phyloP scores from a whole-genome alignment of 2,113 vertebrate genomes.

The Lepidothrix coronata region DNA sequence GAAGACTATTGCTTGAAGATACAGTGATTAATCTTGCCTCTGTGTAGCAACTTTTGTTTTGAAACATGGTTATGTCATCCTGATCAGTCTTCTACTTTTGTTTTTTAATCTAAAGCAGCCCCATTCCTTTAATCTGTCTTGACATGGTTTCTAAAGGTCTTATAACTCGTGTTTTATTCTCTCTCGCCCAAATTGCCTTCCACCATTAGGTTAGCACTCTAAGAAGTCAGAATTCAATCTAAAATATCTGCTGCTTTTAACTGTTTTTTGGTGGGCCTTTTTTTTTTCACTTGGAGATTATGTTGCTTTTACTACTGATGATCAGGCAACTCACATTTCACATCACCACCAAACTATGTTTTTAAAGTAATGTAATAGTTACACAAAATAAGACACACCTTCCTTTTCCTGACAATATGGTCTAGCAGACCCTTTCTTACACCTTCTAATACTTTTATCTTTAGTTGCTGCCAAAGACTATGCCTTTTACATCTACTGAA shows the following conservation, averaged over 20 bases:
- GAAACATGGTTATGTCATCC: background rate
- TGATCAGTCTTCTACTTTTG: background rate
- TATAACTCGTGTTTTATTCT: background rate
- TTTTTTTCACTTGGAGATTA: background rate
- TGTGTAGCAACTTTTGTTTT: background rate
- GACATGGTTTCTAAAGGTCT: background rate
- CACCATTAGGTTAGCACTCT: background rate
- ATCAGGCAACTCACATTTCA: background rate
- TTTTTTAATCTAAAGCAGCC: background rate
- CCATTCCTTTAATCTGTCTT: conserved; percentile 1
- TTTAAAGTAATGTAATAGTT: background rate
- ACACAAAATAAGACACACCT: background rate
- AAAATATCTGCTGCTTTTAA: background rate
- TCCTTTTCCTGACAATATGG: background rate
- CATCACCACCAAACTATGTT: background rate
- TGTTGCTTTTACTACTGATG: background rate
- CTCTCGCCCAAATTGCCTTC: background rate
- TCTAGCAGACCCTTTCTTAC: background rate
- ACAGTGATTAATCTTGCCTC: background rate
- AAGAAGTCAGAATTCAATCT: background rate
- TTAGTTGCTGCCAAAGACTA: background rate
- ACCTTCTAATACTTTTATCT: background rate
- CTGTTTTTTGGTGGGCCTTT: background rate
- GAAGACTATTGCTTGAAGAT: background rate
- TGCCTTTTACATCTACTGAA: background rate